Evolutionary conservation across 2,797 vertebrate genomes (phyloP).

Genomic region (Agapornis canus): DNA sequence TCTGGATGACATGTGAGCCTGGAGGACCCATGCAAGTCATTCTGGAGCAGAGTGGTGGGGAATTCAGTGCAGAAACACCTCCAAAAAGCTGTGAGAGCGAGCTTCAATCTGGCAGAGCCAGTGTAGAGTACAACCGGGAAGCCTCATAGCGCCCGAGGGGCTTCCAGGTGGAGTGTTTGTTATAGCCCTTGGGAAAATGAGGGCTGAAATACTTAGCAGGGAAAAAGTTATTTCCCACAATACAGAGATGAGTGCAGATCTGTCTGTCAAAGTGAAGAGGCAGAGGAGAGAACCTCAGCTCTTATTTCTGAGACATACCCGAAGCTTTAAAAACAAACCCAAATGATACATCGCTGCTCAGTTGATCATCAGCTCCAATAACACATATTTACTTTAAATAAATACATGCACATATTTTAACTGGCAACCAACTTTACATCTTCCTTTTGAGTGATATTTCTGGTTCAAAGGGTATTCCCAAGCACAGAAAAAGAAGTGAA

Average conservation of each 20-base stretch:
- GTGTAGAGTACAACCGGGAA: not conserved
- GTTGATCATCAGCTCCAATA: not conserved
- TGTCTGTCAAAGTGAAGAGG: not conserved
- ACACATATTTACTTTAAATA: not conserved
- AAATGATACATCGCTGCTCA: not conserved
- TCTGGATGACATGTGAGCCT: not conserved
- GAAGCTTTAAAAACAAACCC: not conserved
- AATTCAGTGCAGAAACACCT: not conserved
- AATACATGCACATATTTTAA: not conserved
- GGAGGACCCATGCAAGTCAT: not conserved
- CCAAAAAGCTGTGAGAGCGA: not conserved
- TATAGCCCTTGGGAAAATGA: accelerated
- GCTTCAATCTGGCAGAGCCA: not conserved
- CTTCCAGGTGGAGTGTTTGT: not conserved
- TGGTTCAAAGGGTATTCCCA: conserved; percentile 1
- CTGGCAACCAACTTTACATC: not conserved
- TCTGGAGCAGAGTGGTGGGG: not conserved
- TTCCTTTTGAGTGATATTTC: not conserved
- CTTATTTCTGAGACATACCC: not conserved
- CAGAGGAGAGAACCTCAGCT: not conserved
- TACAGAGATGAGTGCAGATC: not conserved
- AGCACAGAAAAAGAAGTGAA: not conserved
- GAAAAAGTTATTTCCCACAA: not conserved
- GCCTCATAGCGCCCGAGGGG: not conserved
- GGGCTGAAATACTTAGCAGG: not conserved